Percentiles rank a stretch among this genome's conserved stretches.
Evolutionary conservation across 1,140 invertebrate genomes (phyloP).

Genomic region (Gryllus bimaculatus): DNA sequence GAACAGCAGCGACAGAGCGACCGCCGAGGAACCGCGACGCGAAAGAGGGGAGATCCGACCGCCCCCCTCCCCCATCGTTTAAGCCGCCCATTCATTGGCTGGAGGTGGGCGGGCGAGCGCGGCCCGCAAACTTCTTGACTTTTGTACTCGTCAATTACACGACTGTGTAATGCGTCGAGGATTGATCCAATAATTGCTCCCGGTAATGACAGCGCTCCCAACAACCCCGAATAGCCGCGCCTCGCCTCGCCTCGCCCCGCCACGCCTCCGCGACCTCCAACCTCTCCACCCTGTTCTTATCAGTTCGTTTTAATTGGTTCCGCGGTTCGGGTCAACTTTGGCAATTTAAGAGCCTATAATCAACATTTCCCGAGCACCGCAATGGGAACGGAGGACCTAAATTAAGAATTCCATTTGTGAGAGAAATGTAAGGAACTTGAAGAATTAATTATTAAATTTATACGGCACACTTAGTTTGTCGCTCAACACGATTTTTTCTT

Average conservation of each 20-base stretch:
- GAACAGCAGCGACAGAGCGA: too few species aligned
- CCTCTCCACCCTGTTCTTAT: neutral
- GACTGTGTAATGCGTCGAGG: neutral
- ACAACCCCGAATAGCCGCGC: neutral
- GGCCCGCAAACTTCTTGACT: neutral
- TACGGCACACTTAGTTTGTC: neutral
- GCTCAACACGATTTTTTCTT: neutral
- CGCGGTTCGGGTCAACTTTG: neutral
- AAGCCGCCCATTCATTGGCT: neutral
- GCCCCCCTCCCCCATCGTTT: neutral
- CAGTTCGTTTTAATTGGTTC: slow-evolving; percentile 4
- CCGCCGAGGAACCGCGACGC: too few species aligned
- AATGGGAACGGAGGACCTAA: neutral
- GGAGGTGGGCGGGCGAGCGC: too few species aligned
- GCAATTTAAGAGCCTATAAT: slow-evolving; percentile 5
- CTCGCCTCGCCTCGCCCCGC: too few species aligned
- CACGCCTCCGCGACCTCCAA: too few species aligned
- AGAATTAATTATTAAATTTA: neutral
- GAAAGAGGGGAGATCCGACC: neutral
- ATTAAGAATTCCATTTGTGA: slow-evolving; percentile 2
- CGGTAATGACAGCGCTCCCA: neutral
- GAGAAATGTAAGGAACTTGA: neutral
- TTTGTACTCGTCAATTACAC: neutral
- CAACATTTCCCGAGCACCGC: neutral
- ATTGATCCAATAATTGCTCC: neutral